Conservation (phyloP, 2,113 vertebrate species). For the Polypterus senegalus region DNA sequence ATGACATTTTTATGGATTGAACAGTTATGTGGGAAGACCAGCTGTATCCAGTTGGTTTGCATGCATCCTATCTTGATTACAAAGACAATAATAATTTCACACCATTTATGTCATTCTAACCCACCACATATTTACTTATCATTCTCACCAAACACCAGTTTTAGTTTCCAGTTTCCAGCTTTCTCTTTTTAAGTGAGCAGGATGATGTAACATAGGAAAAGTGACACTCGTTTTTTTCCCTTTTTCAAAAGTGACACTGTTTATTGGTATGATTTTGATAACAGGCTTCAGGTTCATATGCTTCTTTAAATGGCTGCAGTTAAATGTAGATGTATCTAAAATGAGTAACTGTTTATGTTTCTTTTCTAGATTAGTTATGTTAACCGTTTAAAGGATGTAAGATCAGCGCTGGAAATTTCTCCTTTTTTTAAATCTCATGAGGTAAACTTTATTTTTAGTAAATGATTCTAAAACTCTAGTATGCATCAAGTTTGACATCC, state of each 20-base stretch:
- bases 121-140: neutral
- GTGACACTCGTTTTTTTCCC: neutral
- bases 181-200: neutral
- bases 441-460: constrained; percentile 41
- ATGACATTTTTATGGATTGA: too few relatives aligned
- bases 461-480: too few relatives aligned
- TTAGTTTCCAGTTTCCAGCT: neutral
- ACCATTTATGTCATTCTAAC: neutral
- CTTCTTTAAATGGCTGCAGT: neutral
- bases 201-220: neutral
- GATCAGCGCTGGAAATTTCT: constrained; percentile 68
- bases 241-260: neutral
- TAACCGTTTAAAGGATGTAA: constrained; percentile 69
- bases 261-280: constrained; percentile 1
- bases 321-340: too few relatives aligned
- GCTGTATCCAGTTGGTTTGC: too few relatives aligned
- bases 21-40: too few relatives aligned
- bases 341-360: constrained; percentile 9
- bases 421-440: constrained; percentile 88
- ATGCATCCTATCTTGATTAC: too few relatives aligned
- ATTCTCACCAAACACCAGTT: neutral
- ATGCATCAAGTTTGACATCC: too few relatives aligned
- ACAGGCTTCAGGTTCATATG: neutral
- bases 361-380: constrained; percentile 65
- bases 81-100: too few relatives aligned